These are phyloP conservation scores for Eulemur coronatus DNA, from an alignment of 2,797 vertebrate species.

Conservation along the genomic window DNA sequence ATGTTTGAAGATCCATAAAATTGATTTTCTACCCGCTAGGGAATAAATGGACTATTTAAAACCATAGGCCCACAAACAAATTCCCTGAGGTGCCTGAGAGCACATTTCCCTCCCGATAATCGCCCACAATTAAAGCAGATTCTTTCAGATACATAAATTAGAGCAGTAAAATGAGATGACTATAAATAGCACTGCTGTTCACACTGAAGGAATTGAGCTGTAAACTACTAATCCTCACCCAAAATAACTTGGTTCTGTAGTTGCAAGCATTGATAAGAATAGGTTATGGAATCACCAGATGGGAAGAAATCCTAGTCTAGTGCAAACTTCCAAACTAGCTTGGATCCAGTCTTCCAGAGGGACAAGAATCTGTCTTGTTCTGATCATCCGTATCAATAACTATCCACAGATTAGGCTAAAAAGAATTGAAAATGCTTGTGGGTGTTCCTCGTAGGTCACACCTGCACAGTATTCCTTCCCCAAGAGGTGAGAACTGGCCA, in stretches of 20 bases:
- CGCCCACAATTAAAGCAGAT: constrained; percentile 67
- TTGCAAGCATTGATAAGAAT: constrained; percentile 57
- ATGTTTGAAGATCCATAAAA: constrained; percentile 67
- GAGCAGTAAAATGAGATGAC: constrained; percentile 59
- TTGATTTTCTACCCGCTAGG: constrained; percentile 62
- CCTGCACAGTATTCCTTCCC: not conserved
- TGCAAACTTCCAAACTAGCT: not conserved
- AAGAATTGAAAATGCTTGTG: not conserved
- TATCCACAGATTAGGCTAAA: not conserved
- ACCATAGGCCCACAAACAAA: constrained; percentile 55
- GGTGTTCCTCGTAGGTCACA: not conserved
- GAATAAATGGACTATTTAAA: constrained; percentile 68
- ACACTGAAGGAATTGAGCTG: constrained; percentile 53
- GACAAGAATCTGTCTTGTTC: not conserved
- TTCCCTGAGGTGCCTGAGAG: constrained; percentile 38
- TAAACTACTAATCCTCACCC: constrained; percentile 61
- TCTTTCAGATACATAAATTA: constrained; percentile 77
- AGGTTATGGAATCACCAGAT: constrained; percentile 50
- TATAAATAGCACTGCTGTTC: constrained; percentile 70
- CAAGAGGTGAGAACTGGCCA: not conserved
- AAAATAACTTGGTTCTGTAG: constrained; percentile 63
- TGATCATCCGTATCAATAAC: not conserved
- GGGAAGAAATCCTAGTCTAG: constrained; percentile 52
- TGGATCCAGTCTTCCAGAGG: not conserved
- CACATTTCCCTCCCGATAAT: constrained; percentile 57